Base-by-base conservation (phyloP, 2,797 vertebrate genomes). In the Sebastes jordani region DNA sequence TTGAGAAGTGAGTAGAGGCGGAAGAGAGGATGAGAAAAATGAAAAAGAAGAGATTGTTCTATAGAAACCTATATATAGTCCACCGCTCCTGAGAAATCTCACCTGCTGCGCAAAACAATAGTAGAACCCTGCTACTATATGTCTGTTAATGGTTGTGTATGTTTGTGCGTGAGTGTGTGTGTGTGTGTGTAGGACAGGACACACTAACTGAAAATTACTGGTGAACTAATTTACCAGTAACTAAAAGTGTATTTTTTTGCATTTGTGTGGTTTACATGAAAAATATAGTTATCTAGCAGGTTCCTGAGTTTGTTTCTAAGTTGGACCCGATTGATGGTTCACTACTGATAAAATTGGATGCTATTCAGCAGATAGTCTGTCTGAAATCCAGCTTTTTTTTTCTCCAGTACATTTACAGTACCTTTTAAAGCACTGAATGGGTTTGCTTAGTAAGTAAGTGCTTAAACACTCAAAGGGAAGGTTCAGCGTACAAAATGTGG, bases 1-100 rank as follows among this genome's bases (percentile, higher is more conserved):
- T 61, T 20, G 29, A 82, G 67, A 65, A 64, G 30, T 32, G 71
- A 84, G 77, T 23, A 55, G 70, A 80, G 74, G 71, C 30, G 11
- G 34, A 79, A 64, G 68, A 76, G 52, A 58, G 64, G 54, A 54
- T 71, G 69, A 74, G 59, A 46, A 62, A 63, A 72, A 72, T 63
- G 32, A 61, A 56, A 74, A 73, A 60, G 54, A 42, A 9, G 54
- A 69, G 63, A 32, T 11, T 34, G 14, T n/a, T 34, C 60, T 36
- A 22, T 36, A 62, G 20, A 62, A 34, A n/a, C n/a, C 1, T 62
- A 32, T 62, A 62, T 34, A 22, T 34, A 54, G 8, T n/a, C 49
- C 20, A 22, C 49, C 2, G 20, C 49, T n/a, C 7, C n/a, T n/a
- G n/a, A 34, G 11, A 74, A 62, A 67, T 56, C 18, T 42, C 61